Evolutionary conservation across 2,797 vertebrate species (phyloP).

Genomic region (Anniella stebbinsi): DNA sequence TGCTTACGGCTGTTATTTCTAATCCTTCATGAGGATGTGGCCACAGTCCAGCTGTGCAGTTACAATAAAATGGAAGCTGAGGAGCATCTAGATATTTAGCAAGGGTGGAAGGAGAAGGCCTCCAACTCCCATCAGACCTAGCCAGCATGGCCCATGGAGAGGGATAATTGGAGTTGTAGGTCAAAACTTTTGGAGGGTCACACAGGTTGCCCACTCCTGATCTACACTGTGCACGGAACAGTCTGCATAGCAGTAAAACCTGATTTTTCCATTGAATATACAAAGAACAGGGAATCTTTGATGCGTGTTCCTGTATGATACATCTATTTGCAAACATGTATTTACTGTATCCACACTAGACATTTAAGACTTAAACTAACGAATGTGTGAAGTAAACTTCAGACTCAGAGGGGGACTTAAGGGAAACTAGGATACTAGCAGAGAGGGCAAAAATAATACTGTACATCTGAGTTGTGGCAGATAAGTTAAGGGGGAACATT

Average conservation of each 20-base stretch:
- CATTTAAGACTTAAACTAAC: not conserved
- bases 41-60: not conserved
- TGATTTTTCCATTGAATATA: not conserved
- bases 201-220: too few relatives aligned
- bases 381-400: not conserved
- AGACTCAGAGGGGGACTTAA: not conserved
- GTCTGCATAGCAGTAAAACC: too few relatives aligned
- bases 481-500: not conserved
- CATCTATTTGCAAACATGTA: not conserved
- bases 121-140: not conserved
- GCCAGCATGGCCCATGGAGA: too few relatives aligned
- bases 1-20: slow-evolving; percentile 10
- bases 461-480: not conserved
- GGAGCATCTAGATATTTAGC: not conserved
- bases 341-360: not conserved
- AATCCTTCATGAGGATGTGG: not conserved
- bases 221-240: not conserved
- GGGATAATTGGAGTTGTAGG: too few relatives aligned
- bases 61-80: slow-evolving; percentile 21
- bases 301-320: not conserved
- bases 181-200: too few relatives aligned
- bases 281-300: not conserved
- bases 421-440: not conserved
- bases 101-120: not conserved
- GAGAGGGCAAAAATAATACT: not conserved